Conservation (phyloP, 1,140 invertebrate species). For the Phymorhynchus buccinoides region DNA sequence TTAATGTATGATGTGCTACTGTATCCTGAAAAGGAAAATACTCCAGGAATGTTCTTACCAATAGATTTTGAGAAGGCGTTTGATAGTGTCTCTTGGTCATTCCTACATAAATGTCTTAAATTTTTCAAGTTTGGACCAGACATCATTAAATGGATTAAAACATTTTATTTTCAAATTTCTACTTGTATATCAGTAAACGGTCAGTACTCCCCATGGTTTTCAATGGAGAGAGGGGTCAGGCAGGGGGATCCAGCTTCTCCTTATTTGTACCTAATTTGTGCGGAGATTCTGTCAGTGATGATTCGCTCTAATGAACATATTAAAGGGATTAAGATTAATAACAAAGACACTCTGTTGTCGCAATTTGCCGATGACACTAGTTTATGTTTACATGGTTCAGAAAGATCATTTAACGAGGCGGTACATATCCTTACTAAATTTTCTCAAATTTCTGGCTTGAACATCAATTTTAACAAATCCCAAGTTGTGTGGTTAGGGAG, state of each 20-base stretch:
- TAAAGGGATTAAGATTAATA: slow-evolving; percentile 30
- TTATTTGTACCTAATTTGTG: slow-evolving; percentile 33
- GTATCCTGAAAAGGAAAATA: too few relatives aligned
- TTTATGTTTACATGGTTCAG: slow-evolving; percentile 35
- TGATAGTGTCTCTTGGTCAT: too few relatives aligned
- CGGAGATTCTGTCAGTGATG: slow-evolving; percentile 28
- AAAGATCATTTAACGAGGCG: slow-evolving; percentile 30
- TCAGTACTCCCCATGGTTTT: neutral
- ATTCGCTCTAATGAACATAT: slow-evolving; percentile 36
- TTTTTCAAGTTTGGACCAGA: too few relatives aligned
- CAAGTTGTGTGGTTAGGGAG: slow-evolving; percentile 38
- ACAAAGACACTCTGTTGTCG: slow-evolving; percentile 21
- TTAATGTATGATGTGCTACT: too few relatives aligned
- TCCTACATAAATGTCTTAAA: too few relatives aligned
- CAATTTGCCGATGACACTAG: slow-evolving; percentile 42
- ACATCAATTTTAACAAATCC: slow-evolving; percentile 36
- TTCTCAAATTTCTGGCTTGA: slow-evolving; percentile 26
- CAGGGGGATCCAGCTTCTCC: neutral
- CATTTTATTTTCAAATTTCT: neutral
- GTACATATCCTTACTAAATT: slow-evolving; percentile 19
- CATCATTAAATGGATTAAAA: neutral
- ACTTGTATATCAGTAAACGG: neutral
- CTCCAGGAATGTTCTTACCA: too few relatives aligned
- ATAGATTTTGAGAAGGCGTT: too few relatives aligned
- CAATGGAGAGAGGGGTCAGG: slow-evolving; percentile 21